These are phyloP conservation scores for Clarias laeviceps DNA, from an alignment of 2,797 vertebrate genomes.

Conservation along the genomic window DNA sequence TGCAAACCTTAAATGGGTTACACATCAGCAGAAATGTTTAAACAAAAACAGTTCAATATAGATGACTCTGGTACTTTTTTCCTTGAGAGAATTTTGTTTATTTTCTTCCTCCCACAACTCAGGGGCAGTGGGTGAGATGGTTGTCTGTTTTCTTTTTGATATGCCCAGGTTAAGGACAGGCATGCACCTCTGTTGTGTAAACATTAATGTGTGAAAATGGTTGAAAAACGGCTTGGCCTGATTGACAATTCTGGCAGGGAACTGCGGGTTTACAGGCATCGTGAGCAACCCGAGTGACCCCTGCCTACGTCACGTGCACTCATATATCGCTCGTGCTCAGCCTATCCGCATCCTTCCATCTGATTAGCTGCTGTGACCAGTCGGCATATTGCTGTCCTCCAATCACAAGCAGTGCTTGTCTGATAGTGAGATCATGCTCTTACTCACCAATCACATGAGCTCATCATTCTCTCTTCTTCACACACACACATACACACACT, in stretches of 20 bases:
- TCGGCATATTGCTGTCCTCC: slow-evolving; percentile 56
- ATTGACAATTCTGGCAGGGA: neutral
- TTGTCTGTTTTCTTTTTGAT: slow-evolving; percentile 43
- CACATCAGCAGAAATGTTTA: slow-evolving; percentile 15
- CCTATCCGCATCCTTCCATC: slow-evolving; percentile 29
- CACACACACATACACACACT: slow-evolving; percentile 5
- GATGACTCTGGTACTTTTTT: slow-evolving; percentile 24
- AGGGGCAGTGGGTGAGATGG: neutral
- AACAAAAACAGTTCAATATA: slow-evolving; percentile 28
- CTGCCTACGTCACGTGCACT: slow-evolving; percentile 14
- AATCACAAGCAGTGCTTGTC: slow-evolving; percentile 59
- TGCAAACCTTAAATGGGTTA: slow-evolving; percentile 6
- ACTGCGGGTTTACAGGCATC: neutral
- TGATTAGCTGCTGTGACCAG: slow-evolving; percentile 32
- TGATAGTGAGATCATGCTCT: slow-evolving; percentile 65
- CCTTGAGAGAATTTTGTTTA: slow-evolving; percentile 28
- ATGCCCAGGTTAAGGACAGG: slow-evolving; percentile 22
- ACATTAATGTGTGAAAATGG: slow-evolving; percentile 40
- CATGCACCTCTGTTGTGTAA: slow-evolving; percentile 46
- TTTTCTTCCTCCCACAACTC: slow-evolving; percentile 32
- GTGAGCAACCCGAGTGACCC: neutral
- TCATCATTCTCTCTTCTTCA: slow-evolving; percentile 46
- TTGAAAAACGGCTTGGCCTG: neutral
- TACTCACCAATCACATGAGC: slow-evolving; percentile 70
- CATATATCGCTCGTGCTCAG: slow-evolving; percentile 24